Evolutionary conservation across 2,888 invertebrate species (phyloP), one percentile per base, ranked within the genome.

Genomic region (Andrena hattorfiana): DNA sequence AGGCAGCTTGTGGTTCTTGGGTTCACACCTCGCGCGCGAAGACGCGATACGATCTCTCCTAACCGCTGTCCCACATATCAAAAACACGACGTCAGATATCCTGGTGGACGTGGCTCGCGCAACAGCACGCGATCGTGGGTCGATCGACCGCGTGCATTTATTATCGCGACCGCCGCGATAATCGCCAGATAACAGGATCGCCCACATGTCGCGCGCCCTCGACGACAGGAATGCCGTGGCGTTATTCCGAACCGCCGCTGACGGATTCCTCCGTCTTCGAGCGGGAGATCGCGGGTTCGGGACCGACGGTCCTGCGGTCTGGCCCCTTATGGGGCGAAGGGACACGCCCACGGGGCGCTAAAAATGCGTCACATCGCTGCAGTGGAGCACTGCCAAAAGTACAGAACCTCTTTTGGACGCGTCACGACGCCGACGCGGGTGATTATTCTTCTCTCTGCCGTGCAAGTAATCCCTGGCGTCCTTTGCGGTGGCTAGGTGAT

Each of bases 31-130:
- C 35, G 59, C 77, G 77, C 77, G 79, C 64, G 80, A 80, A 80
- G 70, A 42, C 28, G 13, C 64, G 77, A 83, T 84, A 79, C 63
- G 62, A 81, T 87, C 87, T 77, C 49, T 10, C 56, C 48, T 64
- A 64, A 77, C 64, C 67, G 63, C 77, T 86, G 85, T 83, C 77
- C 87, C 73, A 87, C 73, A 85, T 87, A 87, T 86, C 76, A 74
- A 70, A 51, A 64, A 48, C 74, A 72, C 73, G 48, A 71, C 84
- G 54, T 85, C 67, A 64, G 78, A 82, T 76, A 85, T 85, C 82
- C 82, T 84, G 85, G 48, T 85, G 67, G 81, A 85, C 85, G 63
- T 77, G 63, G 49, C 48, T 23, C 77, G 74, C 48, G 68, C 68
- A 64, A 66, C 64, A 71, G 51, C 51, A 48, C 49, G 16, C 64